Evolutionary conservation across 2,888 invertebrate species (phyloP).

Genomic region (Clusia tigrina): DNA sequence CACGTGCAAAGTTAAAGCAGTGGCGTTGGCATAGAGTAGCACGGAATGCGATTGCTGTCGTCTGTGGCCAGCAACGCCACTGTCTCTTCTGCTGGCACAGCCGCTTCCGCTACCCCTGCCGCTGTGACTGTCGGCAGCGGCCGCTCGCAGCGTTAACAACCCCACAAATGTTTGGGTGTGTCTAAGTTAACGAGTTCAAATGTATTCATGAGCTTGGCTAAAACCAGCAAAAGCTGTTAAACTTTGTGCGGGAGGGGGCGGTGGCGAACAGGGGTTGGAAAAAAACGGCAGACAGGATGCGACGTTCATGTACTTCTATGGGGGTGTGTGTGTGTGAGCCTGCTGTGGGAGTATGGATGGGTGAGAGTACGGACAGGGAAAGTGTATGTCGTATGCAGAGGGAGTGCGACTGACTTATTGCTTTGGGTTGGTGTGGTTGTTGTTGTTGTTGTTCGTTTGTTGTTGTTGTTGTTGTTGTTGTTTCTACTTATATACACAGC

Average conservation of each 20-base stretch:
- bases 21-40: slow-evolving; percentile 33
- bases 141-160: slow-evolving; percentile 44
- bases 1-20: slow-evolving; percentile 56
- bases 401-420: slow-evolving; percentile 43
- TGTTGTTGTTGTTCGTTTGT: slow-evolving; percentile 3
- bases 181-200: slow-evolving; percentile 61
- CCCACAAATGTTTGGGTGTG: slow-evolving; percentile 60
- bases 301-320: too few relatives aligned
- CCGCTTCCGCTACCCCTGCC: too few relatives aligned
- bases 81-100: too few relatives aligned
- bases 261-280: not conserved
- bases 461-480: slow-evolving; percentile 11
- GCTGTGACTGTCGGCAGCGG: slow-evolving; percentile 9
- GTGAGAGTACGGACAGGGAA: not conserved
- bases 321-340: slow-evolving; percentile 36
- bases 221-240: slow-evolving; percentile 38
- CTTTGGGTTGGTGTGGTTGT: slow-evolving; percentile 29
- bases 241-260: slow-evolving; percentile 16
- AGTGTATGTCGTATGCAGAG: not conserved
- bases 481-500: slow-evolving; percentile 41
- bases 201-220: slow-evolving; percentile 60
- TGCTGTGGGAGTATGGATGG: slow-evolving; percentile 32
- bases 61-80: slow-evolving; percentile 35
- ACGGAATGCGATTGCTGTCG: not conserved
- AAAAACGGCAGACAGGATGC: slow-evolving; percentile 12